Base-by-base conservation (phyloP, 1,140 invertebrate species). In the Lepidotrigona ventralis region DNA sequence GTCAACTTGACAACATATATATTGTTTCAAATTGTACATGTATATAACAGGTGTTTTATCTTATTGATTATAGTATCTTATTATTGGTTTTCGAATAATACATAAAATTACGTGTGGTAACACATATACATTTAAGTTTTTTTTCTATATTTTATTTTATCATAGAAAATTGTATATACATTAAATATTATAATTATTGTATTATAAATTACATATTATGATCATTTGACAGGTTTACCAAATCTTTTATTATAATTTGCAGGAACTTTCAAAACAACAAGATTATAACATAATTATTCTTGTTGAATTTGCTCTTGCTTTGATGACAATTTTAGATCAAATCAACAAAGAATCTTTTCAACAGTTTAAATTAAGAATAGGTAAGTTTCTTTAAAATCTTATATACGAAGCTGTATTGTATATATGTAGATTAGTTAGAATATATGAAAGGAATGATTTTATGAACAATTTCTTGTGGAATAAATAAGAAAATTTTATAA, bases 321-420 rank as follows among this genome's bases (percentile, higher is more conserved):
- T 99, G 79, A 98, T 98, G 96, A 96, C 97, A 5, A 97, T 98
- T 90, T 94, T 99, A 33, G 98, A 99, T 91, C 97, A 98, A 94
- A 98, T 99, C 85, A 99, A 99, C 93, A 95, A 98, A 90, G 98
- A 99, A 92, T 99, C 98, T 9, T 99, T 99, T 93, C 99, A 99
- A 94, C 95, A 97, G 85, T 99, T 99, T 90, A 97, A 98, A 91
- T 95, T 99, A 66, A 95, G 98, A 92, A 98, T 99, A 91, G 98
- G 98, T 98, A 93, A 95, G 94, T 90, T 33, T 56, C 58, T 63
- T 71, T 21, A 2, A 64, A 56, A 26, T 79, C 60, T 54, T 26
- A 23, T 19, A 23, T 17, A 21, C 23, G 9, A 21, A 19, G 4
- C 26, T 64, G n/a, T 26, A 64, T 64, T 23, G 21, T 39, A 29